Evolutionary conservation across 2,888 invertebrate genomes (phyloP).

Genomic region (Aquatica leii): DNA sequence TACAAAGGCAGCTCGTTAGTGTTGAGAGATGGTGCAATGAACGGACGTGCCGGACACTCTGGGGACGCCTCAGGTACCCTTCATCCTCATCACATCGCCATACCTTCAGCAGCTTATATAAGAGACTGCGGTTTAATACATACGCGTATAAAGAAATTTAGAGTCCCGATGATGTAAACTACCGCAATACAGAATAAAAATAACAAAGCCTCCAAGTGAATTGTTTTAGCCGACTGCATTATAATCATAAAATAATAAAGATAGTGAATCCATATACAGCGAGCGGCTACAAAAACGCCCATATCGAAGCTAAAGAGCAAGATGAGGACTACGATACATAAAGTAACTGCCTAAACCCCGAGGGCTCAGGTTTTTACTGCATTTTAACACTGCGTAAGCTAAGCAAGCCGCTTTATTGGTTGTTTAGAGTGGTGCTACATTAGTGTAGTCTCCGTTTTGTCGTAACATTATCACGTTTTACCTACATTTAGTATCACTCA

Average conservation of each 20-base stretch:
- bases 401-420: constrained; percentile 56
- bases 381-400: constrained; percentile 59
- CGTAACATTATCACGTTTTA: constrained; percentile 33
- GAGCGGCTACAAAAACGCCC: constrained; percentile 47
- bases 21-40: constrained; percentile 50
- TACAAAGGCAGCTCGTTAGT: constrained; percentile 59
- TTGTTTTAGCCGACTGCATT: constrained; percentile 31
- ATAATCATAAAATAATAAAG: constrained; percentile 57
- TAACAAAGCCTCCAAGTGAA: constrained; percentile 23
- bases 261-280: constrained; percentile 47
- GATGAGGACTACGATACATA: constrained; percentile 53
- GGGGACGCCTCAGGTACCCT: constrained; percentile 58
- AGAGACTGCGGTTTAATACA: constrained; percentile 11
- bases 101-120: constrained; percentile 18
- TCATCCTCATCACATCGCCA: constrained; percentile 53
- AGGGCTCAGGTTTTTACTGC: constrained; percentile 59
- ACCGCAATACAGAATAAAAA: constrained; percentile 14
- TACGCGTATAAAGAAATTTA: constrained; percentile 17
- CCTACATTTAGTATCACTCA: constrained; percentile 38
- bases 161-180: not conserved
- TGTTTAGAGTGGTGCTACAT: constrained; percentile 55
- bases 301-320: constrained; percentile 49
- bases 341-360: constrained; percentile 50
- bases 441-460: constrained; percentile 41
- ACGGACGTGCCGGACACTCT: constrained; percentile 55